Conservation (phyloP, 2,797 vertebrate species). For the Chloroceryle inda region DNA sequence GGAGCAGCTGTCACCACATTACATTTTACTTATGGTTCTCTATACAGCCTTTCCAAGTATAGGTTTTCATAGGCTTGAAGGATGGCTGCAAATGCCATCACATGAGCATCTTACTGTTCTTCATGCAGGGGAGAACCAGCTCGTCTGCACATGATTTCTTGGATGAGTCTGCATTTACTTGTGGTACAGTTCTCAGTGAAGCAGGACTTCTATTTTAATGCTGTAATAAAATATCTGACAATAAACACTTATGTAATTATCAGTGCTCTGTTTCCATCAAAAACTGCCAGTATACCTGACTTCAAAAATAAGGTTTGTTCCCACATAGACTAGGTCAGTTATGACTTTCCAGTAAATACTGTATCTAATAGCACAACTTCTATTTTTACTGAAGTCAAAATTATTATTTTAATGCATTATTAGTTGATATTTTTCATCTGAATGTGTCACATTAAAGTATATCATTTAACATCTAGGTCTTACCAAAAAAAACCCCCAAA, state of each 20-base stretch:
- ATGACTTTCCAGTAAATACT: not conserved
- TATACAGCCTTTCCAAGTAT: not conserved
- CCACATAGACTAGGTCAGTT: not conserved
- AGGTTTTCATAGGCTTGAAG: not conserved
- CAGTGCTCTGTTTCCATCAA: conserved; percentile 13
- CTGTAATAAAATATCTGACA: not conserved
- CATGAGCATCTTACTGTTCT: not conserved
- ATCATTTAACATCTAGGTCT: not conserved
- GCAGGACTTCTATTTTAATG: not conserved
- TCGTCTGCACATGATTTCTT: not conserved
- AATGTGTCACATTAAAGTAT: not conserved
- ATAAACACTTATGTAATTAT: conserved; percentile 3
- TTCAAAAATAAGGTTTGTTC: conserved; percentile 33
- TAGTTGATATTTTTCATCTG: not conserved
- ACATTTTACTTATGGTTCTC: not conserved
- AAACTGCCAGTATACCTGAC: not conserved
- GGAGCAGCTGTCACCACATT: not conserved
- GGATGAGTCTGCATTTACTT: not conserved
- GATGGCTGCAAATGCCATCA: not conserved
- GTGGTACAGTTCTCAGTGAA: not conserved
- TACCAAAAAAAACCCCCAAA: not conserved
- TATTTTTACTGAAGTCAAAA: conserved; percentile 17
- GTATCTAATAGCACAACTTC: not conserved
- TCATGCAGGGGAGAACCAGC: not conserved
- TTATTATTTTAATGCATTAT: conserved; percentile 18